phyloP scores from a whole-genome alignment of 2,888 invertebrate species.

The Lapara coniferarum region DNA sequence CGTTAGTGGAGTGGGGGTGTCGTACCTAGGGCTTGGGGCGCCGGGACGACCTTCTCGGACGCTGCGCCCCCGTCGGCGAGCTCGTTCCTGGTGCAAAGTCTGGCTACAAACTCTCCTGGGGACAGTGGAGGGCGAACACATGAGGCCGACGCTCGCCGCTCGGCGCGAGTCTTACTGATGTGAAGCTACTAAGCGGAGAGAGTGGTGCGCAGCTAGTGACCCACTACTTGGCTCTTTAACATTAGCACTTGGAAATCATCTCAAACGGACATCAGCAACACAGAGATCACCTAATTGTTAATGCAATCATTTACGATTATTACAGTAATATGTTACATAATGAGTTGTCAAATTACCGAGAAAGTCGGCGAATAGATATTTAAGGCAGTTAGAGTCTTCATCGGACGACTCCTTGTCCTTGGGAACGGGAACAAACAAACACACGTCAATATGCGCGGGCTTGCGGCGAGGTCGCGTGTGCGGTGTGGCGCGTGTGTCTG shows the following conservation, averaged over 20 bases:
- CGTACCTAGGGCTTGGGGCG: conserved; percentile 51
- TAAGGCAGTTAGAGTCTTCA: conserved; percentile 87
- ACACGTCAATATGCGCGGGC: conserved; percentile 49
- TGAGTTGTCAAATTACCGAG: conserved; percentile 81
- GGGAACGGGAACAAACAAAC: conserved; percentile 62
- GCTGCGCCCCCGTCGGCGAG: conserved; percentile 34
- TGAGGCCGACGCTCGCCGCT: conserved; percentile 28
- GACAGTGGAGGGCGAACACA: conserved; percentile 51
- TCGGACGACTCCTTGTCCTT: conserved; percentile 79
- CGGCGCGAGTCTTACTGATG: conserved; percentile 25
- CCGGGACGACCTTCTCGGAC: conserved; percentile 33
- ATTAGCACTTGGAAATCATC: conserved; percentile 54
- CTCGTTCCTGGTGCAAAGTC: conserved; percentile 59
- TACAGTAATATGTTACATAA: conserved; percentile 33
- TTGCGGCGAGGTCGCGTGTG: conserved; percentile 6
- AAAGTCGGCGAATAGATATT: conserved; percentile 87
- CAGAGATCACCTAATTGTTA: conserved; percentile 69
- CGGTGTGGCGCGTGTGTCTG: background rate
- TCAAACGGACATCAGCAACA: conserved; percentile 72
- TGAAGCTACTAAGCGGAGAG: conserved; percentile 35
- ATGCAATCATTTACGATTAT: conserved; percentile 48
- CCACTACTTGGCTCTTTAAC: conserved; percentile 53
- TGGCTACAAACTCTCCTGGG: conserved; percentile 72
- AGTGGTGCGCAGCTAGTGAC: conserved; percentile 55
- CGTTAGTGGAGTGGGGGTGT: conserved; percentile 34